Conservation (phyloP, 2,113 vertebrate species). For the Ascaphus truei region DNA sequence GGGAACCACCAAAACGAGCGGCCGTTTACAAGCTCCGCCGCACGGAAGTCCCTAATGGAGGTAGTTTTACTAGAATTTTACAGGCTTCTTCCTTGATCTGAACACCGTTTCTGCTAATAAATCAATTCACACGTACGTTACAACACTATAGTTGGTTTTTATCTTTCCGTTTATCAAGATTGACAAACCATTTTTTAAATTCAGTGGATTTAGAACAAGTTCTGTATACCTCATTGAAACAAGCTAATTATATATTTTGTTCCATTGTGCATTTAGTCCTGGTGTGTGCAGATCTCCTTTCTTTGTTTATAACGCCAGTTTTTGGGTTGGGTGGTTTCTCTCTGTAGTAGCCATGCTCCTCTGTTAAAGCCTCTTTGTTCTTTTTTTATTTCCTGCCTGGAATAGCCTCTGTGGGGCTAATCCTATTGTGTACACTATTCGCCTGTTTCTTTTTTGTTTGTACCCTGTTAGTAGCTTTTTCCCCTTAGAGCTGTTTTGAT, state of each 20-base stretch:
- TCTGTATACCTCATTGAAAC: neutral
- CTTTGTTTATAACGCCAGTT: constrained; percentile 17
- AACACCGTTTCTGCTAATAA: neutral
- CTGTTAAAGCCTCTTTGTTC: constrained; percentile 20
- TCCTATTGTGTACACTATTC: constrained; percentile 25
- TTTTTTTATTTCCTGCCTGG: constrained; percentile 25
- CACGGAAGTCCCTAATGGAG: too few species aligned
- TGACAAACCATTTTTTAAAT: constrained; percentile 19
- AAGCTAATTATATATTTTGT: constrained; percentile 34
- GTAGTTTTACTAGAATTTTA: neutral
- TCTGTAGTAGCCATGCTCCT: constrained; percentile 16
- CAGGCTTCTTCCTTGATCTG: neutral
- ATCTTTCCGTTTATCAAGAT: neutral
- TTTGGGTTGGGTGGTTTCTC: constrained; percentile 33
- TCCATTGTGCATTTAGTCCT: constrained; percentile 7
- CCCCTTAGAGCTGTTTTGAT: constrained; percentile 8
- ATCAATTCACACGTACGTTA: constrained; percentile 8
- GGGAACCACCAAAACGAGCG: too few species aligned
- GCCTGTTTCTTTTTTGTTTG: constrained; percentile 16
- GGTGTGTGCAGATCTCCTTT: constrained; percentile 8
- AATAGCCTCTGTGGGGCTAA: constrained; percentile 27
- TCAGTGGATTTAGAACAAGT: neutral
- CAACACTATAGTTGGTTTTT: constrained; percentile 14
- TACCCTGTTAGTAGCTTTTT: constrained; percentile 1
- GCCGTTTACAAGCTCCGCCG: too few species aligned